Percentiles rank a stretch among this genome's conserved stretches.
Evolutionary conservation across 1,140 invertebrate genomes (phyloP).

Genomic region (Drosophila arizonae): DNA sequence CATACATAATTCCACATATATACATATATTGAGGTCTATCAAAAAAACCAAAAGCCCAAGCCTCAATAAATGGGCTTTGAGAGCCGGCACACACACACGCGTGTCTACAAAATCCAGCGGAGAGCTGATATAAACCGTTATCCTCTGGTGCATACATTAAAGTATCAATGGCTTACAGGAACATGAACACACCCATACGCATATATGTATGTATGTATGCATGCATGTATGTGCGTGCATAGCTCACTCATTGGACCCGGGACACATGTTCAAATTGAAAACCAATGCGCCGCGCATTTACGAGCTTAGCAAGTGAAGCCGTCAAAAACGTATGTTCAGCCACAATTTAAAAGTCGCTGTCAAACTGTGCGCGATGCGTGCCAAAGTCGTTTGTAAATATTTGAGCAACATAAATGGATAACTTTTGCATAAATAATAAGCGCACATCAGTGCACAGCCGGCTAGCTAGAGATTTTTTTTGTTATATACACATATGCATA

Average conservation of each 20-base stretch:
- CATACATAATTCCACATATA: conserved; percentile 3
- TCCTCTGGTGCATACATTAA: conserved; percentile 63
- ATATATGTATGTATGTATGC: conserved; percentile 38
- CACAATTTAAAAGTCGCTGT: conserved; percentile 21
- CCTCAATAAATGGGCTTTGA: conserved; percentile 25
- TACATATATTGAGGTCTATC: conserved; percentile 20
- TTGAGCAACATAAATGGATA: conserved; percentile 29
- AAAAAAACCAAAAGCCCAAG: conserved; percentile 47
- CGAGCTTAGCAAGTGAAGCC: conserved; percentile 29
- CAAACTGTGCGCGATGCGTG: conserved; percentile 33
- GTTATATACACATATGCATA: no score
- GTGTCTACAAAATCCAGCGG: conserved; percentile 56
- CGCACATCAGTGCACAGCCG: not conserved
- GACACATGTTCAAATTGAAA: conserved; percentile 63
- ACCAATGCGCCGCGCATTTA: conserved; percentile 48
- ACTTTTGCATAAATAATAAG: conserved; percentile 9
- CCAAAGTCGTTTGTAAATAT: conserved; percentile 19
- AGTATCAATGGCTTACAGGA: conserved; percentile 71
- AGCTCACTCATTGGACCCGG: conserved; percentile 17
- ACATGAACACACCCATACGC: conserved; percentile 15
- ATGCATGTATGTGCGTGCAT: not conserved
- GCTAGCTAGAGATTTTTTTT: no score
- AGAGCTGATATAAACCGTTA: conserved; percentile 55
- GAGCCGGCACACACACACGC: conserved; percentile 5
- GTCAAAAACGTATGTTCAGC: conserved; percentile 6